Base-by-base conservation (phyloP, 2,797 vertebrate species). In the Tenualosa thibaudeaui region DNA sequence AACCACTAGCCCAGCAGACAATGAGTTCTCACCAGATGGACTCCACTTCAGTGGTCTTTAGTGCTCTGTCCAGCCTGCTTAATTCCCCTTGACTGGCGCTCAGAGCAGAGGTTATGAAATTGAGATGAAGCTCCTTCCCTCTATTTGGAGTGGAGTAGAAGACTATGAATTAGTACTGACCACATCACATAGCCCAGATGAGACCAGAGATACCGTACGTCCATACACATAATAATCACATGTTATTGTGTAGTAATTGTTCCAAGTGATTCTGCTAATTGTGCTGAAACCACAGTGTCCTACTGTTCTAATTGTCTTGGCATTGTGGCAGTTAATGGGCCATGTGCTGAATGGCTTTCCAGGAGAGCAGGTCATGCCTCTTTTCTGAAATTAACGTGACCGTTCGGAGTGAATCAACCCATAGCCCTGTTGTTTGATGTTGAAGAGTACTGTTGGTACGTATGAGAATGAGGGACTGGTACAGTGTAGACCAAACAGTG, bases 21-120 rank as follows among this genome's bases (percentile, higher is more conserved):
- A 12, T 62, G 58, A 13, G 26, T 17, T 31, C 26, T 37, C 3
- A 15, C 3, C 31, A 37, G 13, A 71, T 71, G 40, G 13, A 37
- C 37, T 71, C 12, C 65, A 71, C 65, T 71, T 71, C 26, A 71
- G 65, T 40, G 65, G 40, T 40, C 65, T 71, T 71, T 71, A 71
- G 31, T 71, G 31, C n/a, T 31, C 10, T 68, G 12, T 68, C 26
- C 62, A 68, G 62, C 24, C 26, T 13, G 26, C 13, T 71, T 71
- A 37, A 71, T 71, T 15, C 13, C 31, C 31, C 3, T 71, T 71
- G 12, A 37, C 26, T 37, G 31, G 65, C 13, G 0, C 26, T 71
- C 31, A 37, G 65, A 31, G 24, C 26, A 68, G 6, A 10, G 62
- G 9, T 31, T 6, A 1, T 65, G 26, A 71, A 40, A 71, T 40